Evolutionary conservation across 2,888 invertebrate species (phyloP).

Genomic region (Acleris emargana): DNA sequence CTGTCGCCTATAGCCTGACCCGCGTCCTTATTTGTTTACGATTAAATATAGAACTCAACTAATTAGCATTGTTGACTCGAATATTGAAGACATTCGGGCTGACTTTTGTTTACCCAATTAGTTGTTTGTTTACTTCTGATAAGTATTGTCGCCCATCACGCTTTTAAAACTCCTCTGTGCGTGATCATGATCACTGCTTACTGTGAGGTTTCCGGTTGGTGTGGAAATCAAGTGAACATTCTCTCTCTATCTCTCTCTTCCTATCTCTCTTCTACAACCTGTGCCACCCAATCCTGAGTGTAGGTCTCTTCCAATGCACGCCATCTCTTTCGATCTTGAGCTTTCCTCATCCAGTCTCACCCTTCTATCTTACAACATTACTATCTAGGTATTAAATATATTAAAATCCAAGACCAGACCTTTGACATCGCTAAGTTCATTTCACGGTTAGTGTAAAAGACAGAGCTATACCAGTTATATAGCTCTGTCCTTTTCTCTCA

Average conservation of each 20-base stretch:
- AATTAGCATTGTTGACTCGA: conserved; percentile 53
- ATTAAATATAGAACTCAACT: conserved; percentile 50
- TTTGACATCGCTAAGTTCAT: too few species aligned
- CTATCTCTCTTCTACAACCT: neutral
- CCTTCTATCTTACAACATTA: too few species aligned
- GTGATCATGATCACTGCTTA: conserved; percentile 24
- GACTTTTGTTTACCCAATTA: conserved; percentile 55
- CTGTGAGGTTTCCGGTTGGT: neutral
- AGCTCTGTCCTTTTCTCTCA: too few species aligned
- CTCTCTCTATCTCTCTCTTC: neutral
- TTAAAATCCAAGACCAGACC: too few species aligned
- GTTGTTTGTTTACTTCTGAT: conserved; percentile 65
- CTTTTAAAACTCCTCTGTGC: conserved; percentile 9
- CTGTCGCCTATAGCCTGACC: neutral
- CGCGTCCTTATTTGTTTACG: conserved; percentile 44
- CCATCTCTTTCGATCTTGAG: too few species aligned
- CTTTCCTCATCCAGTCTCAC: too few species aligned
- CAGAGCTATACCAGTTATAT: too few species aligned
- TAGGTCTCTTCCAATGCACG: too few species aligned
- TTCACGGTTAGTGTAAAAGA: too few species aligned
- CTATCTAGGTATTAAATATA: too few species aligned
- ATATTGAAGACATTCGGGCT: conserved; percentile 48
- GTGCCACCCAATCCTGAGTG: too few species aligned
- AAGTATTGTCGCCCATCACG: conserved; percentile 44
- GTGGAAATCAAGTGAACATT: neutral